Percentiles rank a stretch among this genome's conserved stretches.
Conservation (phyloP, 2,888 invertebrate species). For the Xanthostigma xanthostigma region DNA sequence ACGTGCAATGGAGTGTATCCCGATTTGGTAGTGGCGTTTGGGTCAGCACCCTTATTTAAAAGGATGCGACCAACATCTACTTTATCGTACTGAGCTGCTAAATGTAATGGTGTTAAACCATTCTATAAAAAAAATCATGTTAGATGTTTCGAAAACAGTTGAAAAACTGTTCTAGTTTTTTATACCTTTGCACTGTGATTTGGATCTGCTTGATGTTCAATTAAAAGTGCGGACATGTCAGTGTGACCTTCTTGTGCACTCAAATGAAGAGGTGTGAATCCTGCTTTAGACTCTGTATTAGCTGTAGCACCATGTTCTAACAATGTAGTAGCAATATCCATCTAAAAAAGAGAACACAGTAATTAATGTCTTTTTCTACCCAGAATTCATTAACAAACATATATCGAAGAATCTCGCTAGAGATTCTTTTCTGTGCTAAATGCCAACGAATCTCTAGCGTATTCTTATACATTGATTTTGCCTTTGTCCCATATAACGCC, state of each 20-base stretch:
- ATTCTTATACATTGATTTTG: no score
- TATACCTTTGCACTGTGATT: constrained; percentile 70
- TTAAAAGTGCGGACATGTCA: constrained; percentile 83
- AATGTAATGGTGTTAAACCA: constrained; percentile 84
- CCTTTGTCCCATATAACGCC: no score
- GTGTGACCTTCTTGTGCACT: constrained; percentile 89
- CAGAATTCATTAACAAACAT: no score
- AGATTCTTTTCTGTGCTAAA: no score
- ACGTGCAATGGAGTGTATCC: constrained; percentile 95
- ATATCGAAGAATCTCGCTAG: no score
- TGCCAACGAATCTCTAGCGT: no score
- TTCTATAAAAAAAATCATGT: constrained; percentile 34
- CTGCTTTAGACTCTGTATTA: constrained; percentile 86
- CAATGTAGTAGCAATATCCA: constrained; percentile 88
- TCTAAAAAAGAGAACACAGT: constrained; percentile 31
- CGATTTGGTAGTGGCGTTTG: constrained; percentile 58
- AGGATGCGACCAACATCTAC: constrained; percentile 72
- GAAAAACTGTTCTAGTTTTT: neutral
- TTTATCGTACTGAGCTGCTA: constrained; percentile 90
- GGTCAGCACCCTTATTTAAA: constrained; percentile 59
- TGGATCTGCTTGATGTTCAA: constrained; percentile 78
- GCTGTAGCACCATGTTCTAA: constrained; percentile 87
- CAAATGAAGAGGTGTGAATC: constrained; percentile 90
- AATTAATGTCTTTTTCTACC: neutral
- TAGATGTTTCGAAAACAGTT: neutral